Conservation (phyloP, 2,113 vertebrate genomes). For the Anguilla japonica region DNA sequence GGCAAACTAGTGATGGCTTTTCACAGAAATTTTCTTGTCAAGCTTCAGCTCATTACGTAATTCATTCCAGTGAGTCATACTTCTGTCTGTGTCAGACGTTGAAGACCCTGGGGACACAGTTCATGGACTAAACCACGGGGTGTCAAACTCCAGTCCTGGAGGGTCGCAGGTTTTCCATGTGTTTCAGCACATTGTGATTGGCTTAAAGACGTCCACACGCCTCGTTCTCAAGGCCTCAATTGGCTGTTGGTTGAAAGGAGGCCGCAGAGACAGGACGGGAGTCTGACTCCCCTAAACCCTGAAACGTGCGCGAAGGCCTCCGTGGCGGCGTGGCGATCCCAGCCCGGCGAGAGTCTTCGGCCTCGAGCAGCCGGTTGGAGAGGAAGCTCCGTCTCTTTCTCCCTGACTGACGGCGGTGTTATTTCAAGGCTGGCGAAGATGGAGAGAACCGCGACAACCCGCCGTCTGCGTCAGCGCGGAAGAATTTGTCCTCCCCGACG, state of each 20-base stretch:
- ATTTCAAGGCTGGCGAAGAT: slow-evolving; percentile 25
- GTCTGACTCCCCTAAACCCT: no score
- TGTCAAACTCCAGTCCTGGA: no score
- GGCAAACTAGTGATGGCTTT: neutral
- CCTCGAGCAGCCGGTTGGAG: neutral
- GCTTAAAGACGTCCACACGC: no score
- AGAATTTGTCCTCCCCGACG: slow-evolving; percentile 44
- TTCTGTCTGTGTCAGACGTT: neutral
- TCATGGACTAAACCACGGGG: no score
- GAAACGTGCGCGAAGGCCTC: no score
- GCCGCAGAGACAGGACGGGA: no score
- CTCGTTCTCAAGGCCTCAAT: neutral
- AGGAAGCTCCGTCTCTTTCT: neutral
- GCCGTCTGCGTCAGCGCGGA: slow-evolving; percentile 40
- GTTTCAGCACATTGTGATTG: no score
- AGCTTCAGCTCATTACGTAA: neutral
- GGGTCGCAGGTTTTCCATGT: no score
- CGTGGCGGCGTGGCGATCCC: neutral
- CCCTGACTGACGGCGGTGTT: slow-evolving; percentile 18
- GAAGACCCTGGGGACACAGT: neutral
- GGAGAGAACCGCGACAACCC: slow-evolving; percentile 12
- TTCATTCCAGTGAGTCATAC: neutral
- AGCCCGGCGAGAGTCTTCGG: neutral
- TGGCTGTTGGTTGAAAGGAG: no score
- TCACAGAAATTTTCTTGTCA: neutral